Evolutionary conservation across 2,113 vertebrate genomes (phyloP).

Genomic region (Haliaeetus leucogaster): DNA sequence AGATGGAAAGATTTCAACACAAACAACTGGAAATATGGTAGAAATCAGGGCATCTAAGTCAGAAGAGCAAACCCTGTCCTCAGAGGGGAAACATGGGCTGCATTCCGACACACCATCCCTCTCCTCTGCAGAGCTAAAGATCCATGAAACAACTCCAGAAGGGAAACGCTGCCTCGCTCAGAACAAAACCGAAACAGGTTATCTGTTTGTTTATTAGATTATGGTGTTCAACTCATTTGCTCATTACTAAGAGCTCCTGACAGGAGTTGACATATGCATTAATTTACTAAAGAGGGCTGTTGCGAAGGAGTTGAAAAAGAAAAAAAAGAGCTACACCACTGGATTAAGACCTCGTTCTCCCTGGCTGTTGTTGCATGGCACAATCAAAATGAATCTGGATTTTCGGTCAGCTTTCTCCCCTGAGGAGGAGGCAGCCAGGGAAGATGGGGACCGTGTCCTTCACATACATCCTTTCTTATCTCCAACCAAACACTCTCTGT

Average conservation of each 20-base stretch:
- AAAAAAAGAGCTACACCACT: not conserved
- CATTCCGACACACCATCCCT: not conserved
- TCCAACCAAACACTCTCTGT: not conserved
- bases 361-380: not conserved
- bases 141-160: not conserved
- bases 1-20: not conserved
- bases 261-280: not conserved
- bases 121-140: not conserved
- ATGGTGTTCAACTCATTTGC: not conserved
- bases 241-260: constrained; percentile 23
- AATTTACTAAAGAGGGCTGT: not conserved
- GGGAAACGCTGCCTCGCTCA: not conserved
- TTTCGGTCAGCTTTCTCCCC: not conserved
- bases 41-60: not conserved
- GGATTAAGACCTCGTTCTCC: not conserved
- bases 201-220: constrained; percentile 43
- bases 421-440: not conserved
- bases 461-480: not conserved
- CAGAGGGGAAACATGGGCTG: not conserved
- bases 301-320: not conserved
- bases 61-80: not conserved
- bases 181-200: constrained; percentile 4
- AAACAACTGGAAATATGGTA: not conserved
- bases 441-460: not conserved
- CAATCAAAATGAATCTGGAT: not conserved